phyloP scores from a whole-genome alignment of 2,113 vertebrate genomes.

The Haemorhous mexicanus region DNA sequence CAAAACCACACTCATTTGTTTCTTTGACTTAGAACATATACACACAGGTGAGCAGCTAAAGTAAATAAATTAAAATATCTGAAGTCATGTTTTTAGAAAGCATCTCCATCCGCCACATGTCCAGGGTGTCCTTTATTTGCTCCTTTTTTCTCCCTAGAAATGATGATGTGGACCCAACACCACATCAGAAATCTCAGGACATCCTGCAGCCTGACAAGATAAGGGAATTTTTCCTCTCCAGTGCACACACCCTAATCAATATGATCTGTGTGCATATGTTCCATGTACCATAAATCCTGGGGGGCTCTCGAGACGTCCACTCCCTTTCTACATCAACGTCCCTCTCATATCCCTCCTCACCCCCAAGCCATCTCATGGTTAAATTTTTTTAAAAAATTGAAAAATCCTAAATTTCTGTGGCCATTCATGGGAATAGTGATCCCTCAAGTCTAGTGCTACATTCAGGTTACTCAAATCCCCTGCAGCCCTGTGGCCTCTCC shows the following conservation, averaged over 20 bases:
- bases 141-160: background rate
- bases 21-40: background rate
- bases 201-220: background rate
- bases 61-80: background rate
- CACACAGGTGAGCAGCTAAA: background rate
- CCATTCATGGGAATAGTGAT: background rate
- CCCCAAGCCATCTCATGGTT: background rate
- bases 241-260: background rate
- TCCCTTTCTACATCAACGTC: background rate
- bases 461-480: background rate
- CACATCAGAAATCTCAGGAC: background rate
- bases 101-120: background rate
- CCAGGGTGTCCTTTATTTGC: fast-evolving
- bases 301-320: background rate
- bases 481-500: background rate
- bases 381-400: background rate
- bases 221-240: background rate
- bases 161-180: background rate
- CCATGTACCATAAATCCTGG: background rate
- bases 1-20: background rate
- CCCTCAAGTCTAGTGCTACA: background rate
- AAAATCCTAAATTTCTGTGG: background rate
- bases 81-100: background rate
- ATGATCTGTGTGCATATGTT: background rate
- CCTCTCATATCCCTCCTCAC: background rate